phyloP scores from a whole-genome alignment of 1,140 invertebrate genomes.

The Cherax quadricarinatus region DNA sequence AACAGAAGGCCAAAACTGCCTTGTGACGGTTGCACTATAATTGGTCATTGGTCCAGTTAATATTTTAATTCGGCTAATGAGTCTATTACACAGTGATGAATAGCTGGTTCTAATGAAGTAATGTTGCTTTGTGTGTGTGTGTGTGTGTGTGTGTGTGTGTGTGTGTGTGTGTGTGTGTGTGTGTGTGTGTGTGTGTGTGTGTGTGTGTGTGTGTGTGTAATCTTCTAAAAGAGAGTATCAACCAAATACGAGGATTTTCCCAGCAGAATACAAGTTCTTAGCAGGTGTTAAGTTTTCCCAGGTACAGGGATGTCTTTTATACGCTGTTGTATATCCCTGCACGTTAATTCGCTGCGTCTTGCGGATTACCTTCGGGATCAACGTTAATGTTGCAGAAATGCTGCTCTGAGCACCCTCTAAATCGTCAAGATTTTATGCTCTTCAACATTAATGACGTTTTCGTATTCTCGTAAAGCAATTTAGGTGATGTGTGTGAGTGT shows the following conservation, averaged over 20 bases:
- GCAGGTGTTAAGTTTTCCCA: neutral
- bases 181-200: neutral
- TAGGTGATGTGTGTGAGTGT: neutral
- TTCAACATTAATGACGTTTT: neutral
- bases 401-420: neutral
- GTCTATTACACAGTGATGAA: constrained; percentile 7
- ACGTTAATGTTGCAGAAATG: neutral
- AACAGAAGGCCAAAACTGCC: neutral
- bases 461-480: neutral
- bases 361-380: neutral
- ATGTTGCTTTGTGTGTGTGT: neutral
- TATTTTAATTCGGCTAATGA: constrained; percentile 19
- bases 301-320: neutral
- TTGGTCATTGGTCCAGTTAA: constrained; percentile 5
- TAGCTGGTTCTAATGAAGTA: neutral
- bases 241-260: neutral
- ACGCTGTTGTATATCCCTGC: neutral
- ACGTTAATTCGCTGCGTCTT: neutral
- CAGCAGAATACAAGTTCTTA: neutral
- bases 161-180: too few species aligned
- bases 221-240: neutral
- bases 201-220: too few species aligned
- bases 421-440: neutral
- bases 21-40: neutral
- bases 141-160: neutral